Evolutionary conservation across 2,888 invertebrate genomes (phyloP).

Genomic region (Colostygia pectinataria): DNA sequence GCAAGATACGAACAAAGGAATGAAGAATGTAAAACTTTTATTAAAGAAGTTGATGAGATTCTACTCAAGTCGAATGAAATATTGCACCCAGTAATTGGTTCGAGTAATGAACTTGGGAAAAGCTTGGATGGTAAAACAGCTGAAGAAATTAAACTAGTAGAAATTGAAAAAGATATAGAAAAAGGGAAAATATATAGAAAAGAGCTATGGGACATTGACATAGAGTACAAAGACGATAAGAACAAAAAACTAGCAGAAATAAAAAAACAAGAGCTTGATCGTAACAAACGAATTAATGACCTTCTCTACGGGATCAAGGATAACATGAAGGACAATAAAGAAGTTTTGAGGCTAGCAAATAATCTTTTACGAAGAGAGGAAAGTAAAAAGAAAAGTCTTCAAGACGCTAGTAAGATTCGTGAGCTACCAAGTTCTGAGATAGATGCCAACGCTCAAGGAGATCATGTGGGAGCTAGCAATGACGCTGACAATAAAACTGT

Average conservation of each 20-base stretch:
- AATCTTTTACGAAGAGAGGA: constrained; percentile 65
- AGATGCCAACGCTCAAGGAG: constrained; percentile 62
- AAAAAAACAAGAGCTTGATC: constrained; percentile 52
- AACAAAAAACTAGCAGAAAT: constrained; percentile 48
- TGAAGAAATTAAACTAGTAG: constrained; percentile 15
- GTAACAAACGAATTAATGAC: constrained; percentile 61
- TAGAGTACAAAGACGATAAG: constrained; percentile 43
- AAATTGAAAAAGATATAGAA: constrained; percentile 19
- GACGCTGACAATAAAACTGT: constrained; percentile 6
- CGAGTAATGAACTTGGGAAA: constrained; percentile 25
- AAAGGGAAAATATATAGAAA: constrained; percentile 45
- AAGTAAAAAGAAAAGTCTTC: constrained; percentile 42
- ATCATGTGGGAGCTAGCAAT: constrained; percentile 40
- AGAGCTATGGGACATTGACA: constrained; percentile 59
- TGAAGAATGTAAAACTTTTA: constrained; percentile 66
- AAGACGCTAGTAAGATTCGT: constrained; percentile 35
- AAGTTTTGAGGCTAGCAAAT: constrained; percentile 66
- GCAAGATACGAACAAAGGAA: constrained; percentile 61
- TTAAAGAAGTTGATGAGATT: constrained; percentile 69
- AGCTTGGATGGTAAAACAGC: constrained; percentile 19
- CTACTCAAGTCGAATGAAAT: constrained; percentile 64
- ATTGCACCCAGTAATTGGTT: constrained; percentile 54
- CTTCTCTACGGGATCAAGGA: constrained; percentile 70
- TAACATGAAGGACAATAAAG: constrained; percentile 74
- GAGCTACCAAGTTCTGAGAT: constrained; percentile 40